phyloP scores from a whole-genome alignment of 1,140 invertebrate genomes.

The Panulirus ornatus region DNA sequence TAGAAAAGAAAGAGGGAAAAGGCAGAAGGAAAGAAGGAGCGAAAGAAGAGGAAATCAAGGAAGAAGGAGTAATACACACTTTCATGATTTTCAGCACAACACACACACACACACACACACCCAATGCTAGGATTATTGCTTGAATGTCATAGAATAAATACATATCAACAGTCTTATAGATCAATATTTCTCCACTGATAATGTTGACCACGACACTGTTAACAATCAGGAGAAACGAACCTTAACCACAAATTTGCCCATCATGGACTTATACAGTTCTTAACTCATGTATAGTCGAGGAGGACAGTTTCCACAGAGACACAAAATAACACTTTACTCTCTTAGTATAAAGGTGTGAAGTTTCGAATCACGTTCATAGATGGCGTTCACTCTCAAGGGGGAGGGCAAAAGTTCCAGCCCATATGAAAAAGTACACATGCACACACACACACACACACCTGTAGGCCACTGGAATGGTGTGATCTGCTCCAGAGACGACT shows the following conservation, averaged over 20 bases:
- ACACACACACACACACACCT: neutral
- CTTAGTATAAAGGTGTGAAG: neutral
- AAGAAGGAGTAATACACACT: no score
- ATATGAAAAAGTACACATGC: neutral
- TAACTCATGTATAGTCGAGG: neutral
- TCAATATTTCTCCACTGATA: neutral
- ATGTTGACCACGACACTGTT: neutral
- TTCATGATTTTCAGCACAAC: no score
- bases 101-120: no score
- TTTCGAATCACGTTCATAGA: neutral
- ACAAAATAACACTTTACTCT: neutral
- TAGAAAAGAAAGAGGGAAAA: no score
- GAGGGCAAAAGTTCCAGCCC: no score
- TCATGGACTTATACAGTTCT: neutral
- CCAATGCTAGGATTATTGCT: no score
- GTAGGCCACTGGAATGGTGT: neutral
- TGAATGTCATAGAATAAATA: no score
- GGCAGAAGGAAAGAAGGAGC: no score
- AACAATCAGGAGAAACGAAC: neutral
- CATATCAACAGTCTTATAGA: neutral
- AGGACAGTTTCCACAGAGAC: neutral
- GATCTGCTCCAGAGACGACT: neutral
- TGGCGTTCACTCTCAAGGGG: neutral
- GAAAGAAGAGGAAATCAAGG: no score
- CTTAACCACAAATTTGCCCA: neutral